Evolutionary conservation across 2,797 vertebrate species (phyloP).

Genomic region (Gallinago stenura): DNA sequence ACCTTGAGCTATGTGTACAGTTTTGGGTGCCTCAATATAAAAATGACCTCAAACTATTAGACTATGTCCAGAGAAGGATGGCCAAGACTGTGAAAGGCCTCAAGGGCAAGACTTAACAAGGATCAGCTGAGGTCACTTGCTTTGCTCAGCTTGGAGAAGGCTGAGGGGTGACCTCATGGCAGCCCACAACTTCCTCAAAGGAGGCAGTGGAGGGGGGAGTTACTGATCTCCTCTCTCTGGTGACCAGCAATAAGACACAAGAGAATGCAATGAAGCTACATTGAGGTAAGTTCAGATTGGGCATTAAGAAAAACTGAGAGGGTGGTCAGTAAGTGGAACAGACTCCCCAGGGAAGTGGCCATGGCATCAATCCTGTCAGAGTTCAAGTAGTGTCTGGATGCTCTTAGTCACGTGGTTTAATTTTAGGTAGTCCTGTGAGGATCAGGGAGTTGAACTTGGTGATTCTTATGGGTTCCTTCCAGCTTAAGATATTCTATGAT

Average conservation of each 20-base stretch:
- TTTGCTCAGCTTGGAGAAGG: not conserved
- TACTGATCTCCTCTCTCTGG: not conserved
- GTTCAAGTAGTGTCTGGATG: not conserved
- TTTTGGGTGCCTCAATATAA: not conserved
- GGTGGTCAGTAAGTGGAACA: not conserved
- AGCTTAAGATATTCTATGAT: not conserved
- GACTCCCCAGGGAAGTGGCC: not conserved
- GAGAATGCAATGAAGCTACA: not conserved
- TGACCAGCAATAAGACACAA: fast-evolving
- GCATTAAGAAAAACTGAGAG: not conserved
- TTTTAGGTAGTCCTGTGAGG: not conserved
- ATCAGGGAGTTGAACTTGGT: not conserved
- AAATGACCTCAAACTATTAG: not conserved
- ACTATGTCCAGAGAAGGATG: not conserved
- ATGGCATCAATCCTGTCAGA: not conserved
- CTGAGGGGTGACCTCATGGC: not conserved
- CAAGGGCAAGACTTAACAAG: fast-evolving
- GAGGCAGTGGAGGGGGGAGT: fast-evolving
- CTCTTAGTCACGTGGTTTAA: not conserved
- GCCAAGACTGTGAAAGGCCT: not conserved
- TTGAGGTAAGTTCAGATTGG: not conserved
- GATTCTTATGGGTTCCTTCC: not conserved
- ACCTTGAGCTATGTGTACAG: not conserved
- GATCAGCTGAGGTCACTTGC: not conserved
- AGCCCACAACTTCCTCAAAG: not conserved